Conservation (phyloP, 2,113 vertebrate genomes). For the Podarcis cretensis region DNA sequence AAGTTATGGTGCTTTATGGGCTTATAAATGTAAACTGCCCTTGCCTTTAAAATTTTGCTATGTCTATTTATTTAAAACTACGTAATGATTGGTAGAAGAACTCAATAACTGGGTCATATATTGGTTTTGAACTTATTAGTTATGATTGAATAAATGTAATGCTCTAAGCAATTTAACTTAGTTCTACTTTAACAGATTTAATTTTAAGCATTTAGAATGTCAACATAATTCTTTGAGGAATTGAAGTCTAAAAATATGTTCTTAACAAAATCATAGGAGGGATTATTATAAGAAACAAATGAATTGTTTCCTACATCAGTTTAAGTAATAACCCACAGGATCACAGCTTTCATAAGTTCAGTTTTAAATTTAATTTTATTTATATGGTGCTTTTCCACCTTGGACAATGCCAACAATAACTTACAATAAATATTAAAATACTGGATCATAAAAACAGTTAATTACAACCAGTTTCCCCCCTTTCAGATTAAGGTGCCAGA, state of each 20-base stretch:
- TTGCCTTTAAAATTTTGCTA: constrained; percentile 12
- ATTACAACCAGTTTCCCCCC: neutral
- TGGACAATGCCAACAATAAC: neutral
- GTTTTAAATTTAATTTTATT: neutral
- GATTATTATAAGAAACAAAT: neutral
- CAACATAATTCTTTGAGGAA: neutral
- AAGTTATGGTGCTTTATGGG: constrained; percentile 6
- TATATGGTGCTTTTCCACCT: neutral
- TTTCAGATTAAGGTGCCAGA: too few species aligned
- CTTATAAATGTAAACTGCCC: neutral
- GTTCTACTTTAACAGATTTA: neutral
- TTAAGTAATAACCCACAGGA: neutral
- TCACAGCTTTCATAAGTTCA: neutral
- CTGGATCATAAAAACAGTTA: neutral
- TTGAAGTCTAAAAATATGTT: constrained; percentile 23
- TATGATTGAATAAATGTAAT: neutral
- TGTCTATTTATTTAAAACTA: constrained; percentile 32
- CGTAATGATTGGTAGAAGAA: constrained; percentile 7
- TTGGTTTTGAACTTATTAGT: constrained; percentile 33
- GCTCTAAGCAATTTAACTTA: neutral
- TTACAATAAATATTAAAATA: neutral
- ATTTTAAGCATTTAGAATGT: neutral
- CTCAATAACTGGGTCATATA: neutral
- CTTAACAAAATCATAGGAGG: neutral
- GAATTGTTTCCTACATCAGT: neutral